These are phyloP conservation scores for Oscheius sp. DNA, from an alignment of 2,888 invertebrate genomes.

Conservation along the genomic window DNA sequence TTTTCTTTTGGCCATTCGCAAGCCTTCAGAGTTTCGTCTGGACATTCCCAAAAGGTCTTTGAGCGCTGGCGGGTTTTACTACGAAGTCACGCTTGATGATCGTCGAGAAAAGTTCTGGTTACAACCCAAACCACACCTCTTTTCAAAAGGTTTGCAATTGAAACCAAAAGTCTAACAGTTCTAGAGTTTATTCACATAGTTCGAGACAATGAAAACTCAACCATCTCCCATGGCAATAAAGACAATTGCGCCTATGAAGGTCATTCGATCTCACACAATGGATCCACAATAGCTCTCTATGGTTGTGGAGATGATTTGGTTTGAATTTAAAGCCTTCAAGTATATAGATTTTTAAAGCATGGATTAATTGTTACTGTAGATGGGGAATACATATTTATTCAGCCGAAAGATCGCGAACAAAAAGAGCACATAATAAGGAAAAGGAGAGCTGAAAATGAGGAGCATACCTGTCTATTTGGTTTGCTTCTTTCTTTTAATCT, in stretches of 20 bases:
- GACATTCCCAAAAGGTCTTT: constrained; percentile 1
- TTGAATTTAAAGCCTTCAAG: not conserved
- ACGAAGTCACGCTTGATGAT: constrained; percentile 21
- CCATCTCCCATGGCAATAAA: constrained; percentile 20
- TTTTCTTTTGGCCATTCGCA: not conserved
- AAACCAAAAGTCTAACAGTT: not conserved
- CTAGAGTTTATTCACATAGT: constrained; percentile 37
- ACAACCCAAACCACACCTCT: not conserved
- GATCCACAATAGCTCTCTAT: constrained; percentile 48
- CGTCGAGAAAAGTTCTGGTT: constrained; percentile 25
- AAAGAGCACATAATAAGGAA: constrained; percentile 53
- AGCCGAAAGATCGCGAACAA: constrained; percentile 34
- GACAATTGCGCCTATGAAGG: constrained; percentile 56
- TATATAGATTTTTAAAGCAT: constrained; percentile 42
- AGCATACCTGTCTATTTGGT: constrained; percentile 56
- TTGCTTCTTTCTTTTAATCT: no score
- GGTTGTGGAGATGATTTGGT: constrained; percentile 59
- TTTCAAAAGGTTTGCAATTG: constrained; percentile 1
- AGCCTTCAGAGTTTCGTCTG: constrained; percentile 19
- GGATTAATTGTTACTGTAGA: constrained; percentile 53
- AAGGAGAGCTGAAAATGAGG: constrained; percentile 38
- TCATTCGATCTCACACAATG: constrained; percentile 32
- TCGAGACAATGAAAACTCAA: constrained; percentile 32
- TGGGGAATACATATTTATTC: constrained; percentile 56
- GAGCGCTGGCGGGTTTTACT: constrained; percentile 17